These are phyloP conservation scores for Mastomys coucha DNA, from an alignment of 2,113 vertebrate genomes.

Conservation along the genomic window DNA sequence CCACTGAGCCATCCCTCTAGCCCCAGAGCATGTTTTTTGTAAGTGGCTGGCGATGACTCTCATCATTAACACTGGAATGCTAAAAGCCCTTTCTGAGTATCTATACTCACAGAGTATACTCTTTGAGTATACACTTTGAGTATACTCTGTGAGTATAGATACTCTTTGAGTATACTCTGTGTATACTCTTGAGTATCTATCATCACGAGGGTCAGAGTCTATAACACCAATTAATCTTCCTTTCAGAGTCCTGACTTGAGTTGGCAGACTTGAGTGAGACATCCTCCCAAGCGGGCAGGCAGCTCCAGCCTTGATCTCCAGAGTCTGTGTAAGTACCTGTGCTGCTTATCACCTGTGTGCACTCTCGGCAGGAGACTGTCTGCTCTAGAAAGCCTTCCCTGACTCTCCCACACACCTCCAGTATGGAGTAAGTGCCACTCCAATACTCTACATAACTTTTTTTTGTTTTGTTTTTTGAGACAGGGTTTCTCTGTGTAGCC, in stretches of 20 bases:
- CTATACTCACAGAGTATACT: neutral
- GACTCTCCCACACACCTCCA: neutral
- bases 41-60: neutral
- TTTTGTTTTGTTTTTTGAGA: too few species aligned
- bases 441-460: neutral
- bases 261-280: neutral
- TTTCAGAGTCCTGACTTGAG: neutral
- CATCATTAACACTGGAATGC: neutral
- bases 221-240: too few species aligned
- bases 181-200: too few species aligned
- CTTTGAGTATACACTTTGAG: too few species aligned
- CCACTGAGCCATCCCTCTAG: too few species aligned
- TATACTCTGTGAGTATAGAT: too few species aligned
- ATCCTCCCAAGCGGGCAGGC: too few species aligned
- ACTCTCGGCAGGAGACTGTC: neutral
- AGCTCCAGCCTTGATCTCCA: neutral
- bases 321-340: neutral
- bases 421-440: neutral
- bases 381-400: neutral
- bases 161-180: too few species aligned
- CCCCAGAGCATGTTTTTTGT: neutral
- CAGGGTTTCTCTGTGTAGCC: too few species aligned
- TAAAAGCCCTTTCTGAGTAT: neutral
- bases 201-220: neutral
- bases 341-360: neutral